These are phyloP conservation scores for Andrena camellia DNA, from an alignment of 2,888 invertebrate species.

Conservation along the genomic window DNA sequence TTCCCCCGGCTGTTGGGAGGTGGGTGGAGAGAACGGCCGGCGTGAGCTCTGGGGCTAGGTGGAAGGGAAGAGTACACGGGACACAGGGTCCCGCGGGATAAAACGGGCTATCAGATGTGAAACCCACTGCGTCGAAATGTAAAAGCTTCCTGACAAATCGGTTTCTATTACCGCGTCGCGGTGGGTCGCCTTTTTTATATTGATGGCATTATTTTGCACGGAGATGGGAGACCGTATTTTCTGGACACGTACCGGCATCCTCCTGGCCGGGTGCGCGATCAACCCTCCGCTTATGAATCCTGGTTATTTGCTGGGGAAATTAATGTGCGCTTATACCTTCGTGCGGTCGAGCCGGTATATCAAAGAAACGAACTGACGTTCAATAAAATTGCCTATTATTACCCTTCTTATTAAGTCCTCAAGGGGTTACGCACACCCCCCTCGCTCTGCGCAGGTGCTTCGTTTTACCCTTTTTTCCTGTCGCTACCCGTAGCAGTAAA, in stretches of 20 bases:
- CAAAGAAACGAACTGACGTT: conserved; percentile 66
- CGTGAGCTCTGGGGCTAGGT: conserved; percentile 25
- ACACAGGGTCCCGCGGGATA: conserved; percentile 77
- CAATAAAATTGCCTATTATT: conserved; percentile 68
- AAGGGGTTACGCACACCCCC: conserved; percentile 47
- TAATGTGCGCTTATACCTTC: conserved; percentile 56
- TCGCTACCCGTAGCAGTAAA: background rate
- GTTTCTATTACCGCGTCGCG: conserved; percentile 79
- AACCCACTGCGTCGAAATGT: conserved; percentile 80
- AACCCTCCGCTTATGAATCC: conserved; percentile 58
- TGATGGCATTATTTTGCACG: conserved; percentile 80
- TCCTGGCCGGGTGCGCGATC: conserved; percentile 41
- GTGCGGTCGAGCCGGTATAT: conserved; percentile 51
- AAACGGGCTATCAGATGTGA: conserved; percentile 80
- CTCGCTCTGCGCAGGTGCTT: conserved; percentile 34
- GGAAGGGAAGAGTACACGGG: conserved; percentile 62
- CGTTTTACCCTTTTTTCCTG: conserved; percentile 46
- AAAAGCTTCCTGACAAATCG: conserved; percentile 83
- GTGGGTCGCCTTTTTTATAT: conserved; percentile 76
- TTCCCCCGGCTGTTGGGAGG: conserved; percentile 44
- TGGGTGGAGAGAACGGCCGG: conserved; percentile 19
- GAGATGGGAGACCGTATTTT: conserved; percentile 65
- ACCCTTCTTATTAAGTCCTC: conserved; percentile 67
- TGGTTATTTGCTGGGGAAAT: conserved; percentile 64
- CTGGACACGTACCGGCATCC: conserved; percentile 53